Evolutionary conservation across 2,113 vertebrate species (phyloP).

Genomic region (Atherinomorus stipes): DNA sequence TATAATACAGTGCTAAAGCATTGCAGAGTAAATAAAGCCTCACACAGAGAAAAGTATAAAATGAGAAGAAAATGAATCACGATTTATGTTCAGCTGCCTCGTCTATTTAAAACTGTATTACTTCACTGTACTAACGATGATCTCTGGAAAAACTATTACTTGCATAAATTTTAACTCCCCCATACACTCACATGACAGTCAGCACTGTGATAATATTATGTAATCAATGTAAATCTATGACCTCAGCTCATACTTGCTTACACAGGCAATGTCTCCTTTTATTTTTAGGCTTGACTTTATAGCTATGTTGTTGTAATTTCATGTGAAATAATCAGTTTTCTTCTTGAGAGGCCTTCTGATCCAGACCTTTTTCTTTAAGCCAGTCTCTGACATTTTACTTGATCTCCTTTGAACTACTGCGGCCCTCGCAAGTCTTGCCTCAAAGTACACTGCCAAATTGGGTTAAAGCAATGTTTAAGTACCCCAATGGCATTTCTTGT

Average conservation of each 20-base stretch:
- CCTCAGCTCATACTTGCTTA: slow-evolving; percentile 9
- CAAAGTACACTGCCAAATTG: not conserved
- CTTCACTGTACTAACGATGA: not conserved
- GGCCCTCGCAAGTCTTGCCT: not conserved
- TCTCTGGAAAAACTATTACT: not conserved
- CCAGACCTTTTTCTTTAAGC: no score
- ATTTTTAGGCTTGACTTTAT: not conserved
- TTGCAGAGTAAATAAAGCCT: not conserved
- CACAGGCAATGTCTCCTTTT: not conserved
- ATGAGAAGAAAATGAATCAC: slow-evolving; percentile 1
- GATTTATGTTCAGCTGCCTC: slow-evolving; percentile 4
- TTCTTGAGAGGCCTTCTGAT: no score
- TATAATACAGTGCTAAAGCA: not conserved
- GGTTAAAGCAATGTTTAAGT: no score
- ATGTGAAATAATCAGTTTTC: not conserved
- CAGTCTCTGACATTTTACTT: not conserved
- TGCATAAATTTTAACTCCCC: slow-evolving; percentile 8
- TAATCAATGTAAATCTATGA: slow-evolving; percentile 23
- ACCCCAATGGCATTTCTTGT: no score
- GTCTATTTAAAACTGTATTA: slow-evolving; percentile 6
- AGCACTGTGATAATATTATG: slow-evolving; percentile 8
- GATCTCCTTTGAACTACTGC: slow-evolving; percentile 3
- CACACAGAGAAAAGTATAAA: slow-evolving; percentile 9
- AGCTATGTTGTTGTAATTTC: no score
- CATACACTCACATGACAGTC: slow-evolving; percentile 15